phyloP scores from a whole-genome alignment of 2,797 vertebrate species.

The Onychomys leucogaster region DNA sequence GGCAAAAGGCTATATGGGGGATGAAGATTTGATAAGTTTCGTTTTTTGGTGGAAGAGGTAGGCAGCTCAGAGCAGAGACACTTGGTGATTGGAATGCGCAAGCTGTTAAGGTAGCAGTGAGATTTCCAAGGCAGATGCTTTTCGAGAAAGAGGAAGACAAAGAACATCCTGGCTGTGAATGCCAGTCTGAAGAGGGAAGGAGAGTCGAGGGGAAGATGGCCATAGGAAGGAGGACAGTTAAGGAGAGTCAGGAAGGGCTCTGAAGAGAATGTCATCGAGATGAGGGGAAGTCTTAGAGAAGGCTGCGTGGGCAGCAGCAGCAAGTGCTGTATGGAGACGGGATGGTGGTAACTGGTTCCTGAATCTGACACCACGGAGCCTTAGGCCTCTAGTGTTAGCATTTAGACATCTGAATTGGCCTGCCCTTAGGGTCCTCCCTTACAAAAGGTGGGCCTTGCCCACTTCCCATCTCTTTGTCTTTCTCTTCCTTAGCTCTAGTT shows the following conservation, averaged over 20 bases:
- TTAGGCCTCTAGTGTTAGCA: not conserved
- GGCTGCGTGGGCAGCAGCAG: not conserved
- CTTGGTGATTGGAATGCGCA: not conserved
- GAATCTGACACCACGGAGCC: not conserved
- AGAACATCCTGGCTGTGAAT: too few species aligned
- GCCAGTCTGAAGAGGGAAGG: not conserved
- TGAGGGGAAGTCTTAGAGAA: not conserved
- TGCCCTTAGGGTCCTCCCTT: too few species aligned
- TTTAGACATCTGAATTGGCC: too few species aligned
- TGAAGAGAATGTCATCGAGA: rapidly evolving
- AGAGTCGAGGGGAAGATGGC: not conserved
- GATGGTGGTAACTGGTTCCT: not conserved
- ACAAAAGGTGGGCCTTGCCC: too few species aligned
- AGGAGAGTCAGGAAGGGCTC: not conserved
- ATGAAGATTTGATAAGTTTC: not conserved
- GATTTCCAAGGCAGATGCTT: not conserved
- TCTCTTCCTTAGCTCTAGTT: too few species aligned
- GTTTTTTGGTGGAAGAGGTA: not conserved
- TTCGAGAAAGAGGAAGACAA: not conserved
- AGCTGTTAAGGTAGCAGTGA: not conserved
- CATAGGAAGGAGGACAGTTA: not conserved
- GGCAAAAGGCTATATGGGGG: not conserved
- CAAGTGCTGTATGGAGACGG: rapidly evolving
- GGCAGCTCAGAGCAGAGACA: not conserved
- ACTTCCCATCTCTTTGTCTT: too few species aligned